Evolutionary conservation across 1,140 invertebrate genomes (phyloP), one percentile per base, ranked within the genome.

Genomic region (Galendromus occidentalis): DNA sequence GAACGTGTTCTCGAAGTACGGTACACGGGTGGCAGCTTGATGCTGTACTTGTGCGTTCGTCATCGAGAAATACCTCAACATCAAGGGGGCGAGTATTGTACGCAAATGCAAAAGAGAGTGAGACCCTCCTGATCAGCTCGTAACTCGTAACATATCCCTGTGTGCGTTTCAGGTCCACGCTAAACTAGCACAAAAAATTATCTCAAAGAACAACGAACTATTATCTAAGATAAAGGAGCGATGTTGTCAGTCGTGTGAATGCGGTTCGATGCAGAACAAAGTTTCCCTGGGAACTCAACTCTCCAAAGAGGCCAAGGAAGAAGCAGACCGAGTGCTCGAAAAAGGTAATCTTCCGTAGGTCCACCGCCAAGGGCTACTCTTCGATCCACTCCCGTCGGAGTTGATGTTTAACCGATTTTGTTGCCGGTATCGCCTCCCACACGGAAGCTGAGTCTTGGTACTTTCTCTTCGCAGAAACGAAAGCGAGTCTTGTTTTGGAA

Each of bases 161-260:
- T 39, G 33, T 39, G 4, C 33, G 33, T 59, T 59, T 29, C 51
- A 59, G 51, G 51, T 59, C 5, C 51, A 59, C 25, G 51, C 51
- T 17, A 59, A 59, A 33, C 9, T 59, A 9, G 25, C 33, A 33
- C 25, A 59, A 22, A 59, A 22, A 29, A 59, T 59, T 17, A 59
- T 59, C 51, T 59, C 51, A 17, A 25, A 59, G 33, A 59, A 59
- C 51, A 59, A 59, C 22, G 51, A 59, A 33, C 51, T 59, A 2
- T 33, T 59, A 17, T 14, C 51, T 14, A 59, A 59, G 20, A 33
- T 59, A 17, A 59, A 59, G 9, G 51, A 59, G 20, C 12, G 20
- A 29, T 59, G 51, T 22, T 59, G 51, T 25, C 25, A 33, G 12
- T 25, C 25, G 4, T 59, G 51, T 9, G 25, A 59, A 2, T 59